Evolutionary conservation across 2,797 vertebrate species (phyloP).

Genomic region (Galagoides demidoff): DNA sequence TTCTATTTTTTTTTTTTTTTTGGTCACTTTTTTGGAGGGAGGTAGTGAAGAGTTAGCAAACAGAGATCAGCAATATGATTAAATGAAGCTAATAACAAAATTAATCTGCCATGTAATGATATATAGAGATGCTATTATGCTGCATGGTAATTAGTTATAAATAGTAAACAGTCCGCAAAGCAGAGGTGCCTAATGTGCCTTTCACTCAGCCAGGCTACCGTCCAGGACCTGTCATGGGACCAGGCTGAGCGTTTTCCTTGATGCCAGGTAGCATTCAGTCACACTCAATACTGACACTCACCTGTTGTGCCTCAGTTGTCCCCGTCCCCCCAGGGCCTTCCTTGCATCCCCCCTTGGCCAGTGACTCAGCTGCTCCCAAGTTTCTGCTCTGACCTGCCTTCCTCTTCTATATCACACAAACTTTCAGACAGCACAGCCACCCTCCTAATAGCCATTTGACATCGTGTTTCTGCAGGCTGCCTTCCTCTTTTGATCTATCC

Average conservation of each 20-base stretch:
- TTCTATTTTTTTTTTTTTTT: background rate
- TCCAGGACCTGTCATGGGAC: background rate
- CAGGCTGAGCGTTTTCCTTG: background rate
- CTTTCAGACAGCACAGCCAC: no score
- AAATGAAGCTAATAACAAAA: constrained; percentile 66
- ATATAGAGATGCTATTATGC: background rate
- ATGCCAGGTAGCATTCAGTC: background rate
- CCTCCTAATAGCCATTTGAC: no score
- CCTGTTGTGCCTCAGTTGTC: background rate
- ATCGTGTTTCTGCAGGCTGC: background rate
- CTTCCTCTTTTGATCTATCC: background rate
- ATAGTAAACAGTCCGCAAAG: background rate
- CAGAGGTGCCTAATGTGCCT: background rate
- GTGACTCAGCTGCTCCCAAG: background rate
- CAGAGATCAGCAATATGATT: constrained; percentile 42
- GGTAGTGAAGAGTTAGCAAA: background rate
- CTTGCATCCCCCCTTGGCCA: background rate
- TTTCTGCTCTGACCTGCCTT: background rate
- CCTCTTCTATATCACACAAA: background rate
- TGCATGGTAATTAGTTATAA: constrained; percentile 33
- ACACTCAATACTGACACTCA: background rate
- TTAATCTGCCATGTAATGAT: constrained; percentile 65
- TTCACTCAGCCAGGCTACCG: background rate
- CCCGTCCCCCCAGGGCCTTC: background rate
- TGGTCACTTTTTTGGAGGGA: background rate